Conservation (phyloP, 2,113 vertebrate species). For the Cephalopholis sonnerati region DNA sequence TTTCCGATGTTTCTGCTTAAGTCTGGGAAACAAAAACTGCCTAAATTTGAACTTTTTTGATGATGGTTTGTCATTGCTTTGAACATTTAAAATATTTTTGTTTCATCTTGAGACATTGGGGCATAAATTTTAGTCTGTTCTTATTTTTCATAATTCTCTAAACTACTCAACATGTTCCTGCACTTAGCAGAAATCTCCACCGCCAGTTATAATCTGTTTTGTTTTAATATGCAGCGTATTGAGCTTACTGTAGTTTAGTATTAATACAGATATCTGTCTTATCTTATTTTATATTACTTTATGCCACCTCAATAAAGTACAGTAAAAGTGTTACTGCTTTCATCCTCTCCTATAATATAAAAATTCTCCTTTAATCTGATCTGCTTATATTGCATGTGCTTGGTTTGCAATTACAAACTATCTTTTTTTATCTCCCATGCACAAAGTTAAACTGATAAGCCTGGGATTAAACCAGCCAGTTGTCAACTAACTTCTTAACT, state of each 20-base stretch:
- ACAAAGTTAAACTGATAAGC: not conserved
- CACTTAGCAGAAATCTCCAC: too few species aligned
- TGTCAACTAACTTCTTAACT: not conserved
- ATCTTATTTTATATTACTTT: not conserved
- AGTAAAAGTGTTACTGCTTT: not conserved
- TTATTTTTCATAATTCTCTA: too few species aligned
- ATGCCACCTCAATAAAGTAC: not conserved
- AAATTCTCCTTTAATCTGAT: not conserved
- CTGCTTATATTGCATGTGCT: not conserved
- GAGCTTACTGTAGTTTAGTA: too few species aligned
- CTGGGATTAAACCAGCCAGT: not conserved
- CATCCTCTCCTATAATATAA: not conserved
- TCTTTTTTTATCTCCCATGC: not conserved
- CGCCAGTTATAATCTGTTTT: too few species aligned
- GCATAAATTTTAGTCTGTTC: too few species aligned
- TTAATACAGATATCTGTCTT: not conserved
- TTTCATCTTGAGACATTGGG: too few species aligned
- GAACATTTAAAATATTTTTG: too few species aligned
- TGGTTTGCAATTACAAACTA: not conserved
- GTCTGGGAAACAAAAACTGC: not conserved
- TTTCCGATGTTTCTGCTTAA: not conserved
- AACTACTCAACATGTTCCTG: too few species aligned
- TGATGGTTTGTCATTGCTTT: too few species aligned
- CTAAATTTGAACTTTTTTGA: not conserved
- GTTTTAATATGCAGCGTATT: too few species aligned